phyloP scores from a whole-genome alignment of 2,888 invertebrate species.

The Beris chalybata region DNA sequence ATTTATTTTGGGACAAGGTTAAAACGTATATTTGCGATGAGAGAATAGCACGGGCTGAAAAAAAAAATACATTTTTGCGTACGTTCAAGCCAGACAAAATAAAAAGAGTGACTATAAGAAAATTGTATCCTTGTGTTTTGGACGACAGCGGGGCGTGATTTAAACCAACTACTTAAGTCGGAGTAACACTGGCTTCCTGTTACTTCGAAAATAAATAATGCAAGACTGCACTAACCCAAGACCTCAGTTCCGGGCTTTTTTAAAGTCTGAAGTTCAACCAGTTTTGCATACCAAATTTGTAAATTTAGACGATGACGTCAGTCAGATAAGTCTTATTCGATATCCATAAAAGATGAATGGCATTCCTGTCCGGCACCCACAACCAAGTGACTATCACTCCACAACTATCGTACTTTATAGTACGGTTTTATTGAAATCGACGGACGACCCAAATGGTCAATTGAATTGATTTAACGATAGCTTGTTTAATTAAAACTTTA shows the following conservation, averaged over 20 bases:
- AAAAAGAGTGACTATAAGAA: too few species aligned
- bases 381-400: too few species aligned
- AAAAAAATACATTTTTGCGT: too few species aligned
- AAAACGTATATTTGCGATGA: constrained; percentile 17
- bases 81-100: too few species aligned
- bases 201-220: not conserved
- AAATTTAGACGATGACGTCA: constrained; percentile 28
- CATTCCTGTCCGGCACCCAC: too few species aligned
- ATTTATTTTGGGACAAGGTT: constrained; percentile 38
- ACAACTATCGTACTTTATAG: too few species aligned
- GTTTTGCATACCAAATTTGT: constrained; percentile 21
- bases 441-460: not conserved
- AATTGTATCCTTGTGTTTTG: too few species aligned
- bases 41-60: too few species aligned
- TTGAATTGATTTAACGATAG: constrained; percentile 19
- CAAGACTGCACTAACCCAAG: constrained; percentile 18
- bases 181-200: too few species aligned
- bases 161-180: too few species aligned
- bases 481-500: constrained; percentile 21
- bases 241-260: constrained; percentile 2
- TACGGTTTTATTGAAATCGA: not conserved
- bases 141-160: too few species aligned
- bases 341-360: too few species aligned
- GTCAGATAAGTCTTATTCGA: not conserved
- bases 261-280: constrained; percentile 16